Base-by-base conservation (phyloP, 2,797 vertebrate genomes). In the Macropus fuliginosus region DNA sequence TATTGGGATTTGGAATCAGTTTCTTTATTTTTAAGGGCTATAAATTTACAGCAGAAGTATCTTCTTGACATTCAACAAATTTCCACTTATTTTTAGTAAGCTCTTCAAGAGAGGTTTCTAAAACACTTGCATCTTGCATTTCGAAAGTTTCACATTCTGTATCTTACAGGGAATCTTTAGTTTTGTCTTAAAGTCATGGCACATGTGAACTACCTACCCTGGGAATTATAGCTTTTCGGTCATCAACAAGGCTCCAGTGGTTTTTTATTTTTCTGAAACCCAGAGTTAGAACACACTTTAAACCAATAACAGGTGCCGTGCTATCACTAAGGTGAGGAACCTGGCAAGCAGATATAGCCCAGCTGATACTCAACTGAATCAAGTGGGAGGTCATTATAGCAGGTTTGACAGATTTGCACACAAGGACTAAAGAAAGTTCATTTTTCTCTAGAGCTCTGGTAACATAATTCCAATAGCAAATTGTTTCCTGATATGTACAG, bases 391-490 rank as follows among this genome's bases (percentile, higher is more conserved):
- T 99, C 98, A 99, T 99, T 98, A 99, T 98, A 1, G 98, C 96
- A 0, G 99, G 99, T 50, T 98, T 99, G 57, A 98, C 99, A 0
- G 99, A 99, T 96, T 99, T 99, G 94, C 99, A 99, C 94, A 99
- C 99, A 0, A 99, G 98, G 93, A 99, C 97, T 92, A 99, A 98
- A 11, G 98, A 98, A 0, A 99, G 98, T 5, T 99, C 98, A 0
- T 99, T 98, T 97, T 98, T 99, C 96, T 99, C 99, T 98, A 99
- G 92, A 5, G 99, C 99, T 98, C 99, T 99, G 54, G 99, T 99
- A 91, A 99, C 99, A 99, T 99, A 96, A 99, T 98, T 40, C 99
- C 99, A 14, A 99, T 99, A 89, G 99, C 99, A 46, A 99, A 99
- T 96, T 99, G 99, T 93, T 98, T 99, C 96, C 99, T 99, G 62